phyloP scores from a whole-genome alignment of 2,888 invertebrate species.

The Scelioninae gen. 2 region DNA sequence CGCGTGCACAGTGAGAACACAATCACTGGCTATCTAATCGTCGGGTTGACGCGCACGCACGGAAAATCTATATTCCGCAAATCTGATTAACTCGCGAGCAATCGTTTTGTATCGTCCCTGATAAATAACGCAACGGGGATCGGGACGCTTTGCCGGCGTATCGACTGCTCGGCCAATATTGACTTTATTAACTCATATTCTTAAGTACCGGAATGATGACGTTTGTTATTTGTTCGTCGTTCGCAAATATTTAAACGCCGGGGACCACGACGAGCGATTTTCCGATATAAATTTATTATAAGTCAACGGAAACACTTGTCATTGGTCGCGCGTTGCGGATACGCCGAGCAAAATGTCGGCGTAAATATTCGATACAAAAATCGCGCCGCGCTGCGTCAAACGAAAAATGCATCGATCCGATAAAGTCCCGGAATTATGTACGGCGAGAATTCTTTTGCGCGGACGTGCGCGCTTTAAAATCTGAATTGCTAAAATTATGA shows the following conservation, averaged over 20 bases:
- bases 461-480: conserved; percentile 7
- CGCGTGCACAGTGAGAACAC: too few species aligned
- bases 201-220: conserved; percentile 31
- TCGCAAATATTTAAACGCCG: conserved; percentile 28
- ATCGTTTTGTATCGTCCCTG: too few species aligned
- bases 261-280: conserved; percentile 20
- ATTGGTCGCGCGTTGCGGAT: conserved; percentile 17
- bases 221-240: conserved; percentile 32
- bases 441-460: not conserved
- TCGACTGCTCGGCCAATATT: conserved; percentile 31
- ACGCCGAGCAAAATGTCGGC: conserved; percentile 21
- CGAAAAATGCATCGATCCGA: conserved; percentile 25
- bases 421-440: conserved; percentile 26
- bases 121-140: conserved; percentile 27
- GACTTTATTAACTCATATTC: conserved; percentile 44
- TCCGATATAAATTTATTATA: conserved; percentile 35
- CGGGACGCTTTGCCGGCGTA: conserved; percentile 4
- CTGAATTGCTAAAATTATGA: conserved; percentile 9
- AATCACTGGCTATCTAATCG: too few species aligned
- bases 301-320: conserved; percentile 36
- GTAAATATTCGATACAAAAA: conserved; percentile 27
- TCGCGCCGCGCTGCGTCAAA: conserved; percentile 7
- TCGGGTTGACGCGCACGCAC: too few species aligned
- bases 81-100: too few species aligned
- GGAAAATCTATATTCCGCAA: too few species aligned